Conservation (phyloP, 1,140 invertebrate genomes). For the Pseudomyrmex concolor region DNA sequence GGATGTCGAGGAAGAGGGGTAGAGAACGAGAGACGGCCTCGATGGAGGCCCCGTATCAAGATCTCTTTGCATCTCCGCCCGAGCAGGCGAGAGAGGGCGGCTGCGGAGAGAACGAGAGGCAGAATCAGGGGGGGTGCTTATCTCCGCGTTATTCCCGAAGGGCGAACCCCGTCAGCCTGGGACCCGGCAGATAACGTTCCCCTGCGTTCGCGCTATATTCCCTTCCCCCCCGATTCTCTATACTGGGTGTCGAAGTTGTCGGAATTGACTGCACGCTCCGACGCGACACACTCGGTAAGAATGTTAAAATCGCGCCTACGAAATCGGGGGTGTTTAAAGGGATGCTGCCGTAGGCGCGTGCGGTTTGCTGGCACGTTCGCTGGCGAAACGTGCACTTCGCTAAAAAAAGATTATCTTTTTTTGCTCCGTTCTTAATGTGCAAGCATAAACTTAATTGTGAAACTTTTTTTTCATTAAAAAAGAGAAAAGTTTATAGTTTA, state of each 20-base stretch:
- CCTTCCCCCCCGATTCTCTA: constrained; percentile 52
- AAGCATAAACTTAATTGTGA: no score
- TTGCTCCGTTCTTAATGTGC: no score
- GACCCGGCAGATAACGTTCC: constrained; percentile 82
- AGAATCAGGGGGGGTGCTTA: constrained; percentile 78
- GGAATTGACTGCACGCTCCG: constrained; percentile 68
- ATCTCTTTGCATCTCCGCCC: constrained; percentile 84
- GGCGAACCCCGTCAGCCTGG: constrained; percentile 83
- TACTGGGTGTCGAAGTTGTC: constrained; percentile 82
- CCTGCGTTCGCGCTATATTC: constrained; percentile 57
- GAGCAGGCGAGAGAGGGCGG: constrained; percentile 71
- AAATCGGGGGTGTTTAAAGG: constrained; percentile 36
- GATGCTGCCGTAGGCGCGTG: constrained; percentile 14
- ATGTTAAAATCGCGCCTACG: constrained; percentile 52
- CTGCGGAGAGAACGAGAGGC: constrained; percentile 21
- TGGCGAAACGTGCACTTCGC: no score
- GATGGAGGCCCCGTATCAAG: constrained; percentile 82
- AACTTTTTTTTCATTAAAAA: no score
- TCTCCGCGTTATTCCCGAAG: constrained; percentile 84
- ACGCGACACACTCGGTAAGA: constrained; percentile 44
- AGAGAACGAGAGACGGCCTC: constrained; percentile 57
- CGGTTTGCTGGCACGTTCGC: neutral
- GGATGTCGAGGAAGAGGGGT: constrained; percentile 51
- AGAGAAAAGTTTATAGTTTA: no score
- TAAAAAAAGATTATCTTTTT: no score